Percentiles rank a stretch among this genome's conserved stretches.
Conservation (phyloP, 1,140 invertebrate genomes). For the Onthophagus taurus region DNA sequence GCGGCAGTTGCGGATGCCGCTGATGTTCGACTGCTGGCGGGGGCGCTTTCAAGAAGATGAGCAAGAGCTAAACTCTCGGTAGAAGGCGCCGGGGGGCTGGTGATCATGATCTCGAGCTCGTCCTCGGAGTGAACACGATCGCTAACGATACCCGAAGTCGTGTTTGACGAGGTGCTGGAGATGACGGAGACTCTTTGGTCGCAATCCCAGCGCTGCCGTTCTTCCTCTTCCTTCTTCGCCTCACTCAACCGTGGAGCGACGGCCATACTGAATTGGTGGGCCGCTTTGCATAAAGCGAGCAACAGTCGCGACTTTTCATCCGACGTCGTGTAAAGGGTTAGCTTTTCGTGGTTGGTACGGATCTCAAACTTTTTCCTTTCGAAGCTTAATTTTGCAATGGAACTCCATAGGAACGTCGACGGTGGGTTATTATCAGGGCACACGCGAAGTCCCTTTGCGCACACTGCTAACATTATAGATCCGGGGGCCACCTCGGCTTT, state of each 20-base stretch:
- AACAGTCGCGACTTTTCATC: constrained; percentile 89
- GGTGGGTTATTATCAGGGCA: constrained; percentile 58
- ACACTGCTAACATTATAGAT: constrained; percentile 69
- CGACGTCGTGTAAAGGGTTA: constrained; percentile 79
- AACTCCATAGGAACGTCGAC: constrained; percentile 81
- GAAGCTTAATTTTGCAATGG: constrained; percentile 87
- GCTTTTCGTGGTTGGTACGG: constrained; percentile 74
- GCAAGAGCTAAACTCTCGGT: constrained; percentile 64
- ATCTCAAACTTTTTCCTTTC: constrained; percentile 97
- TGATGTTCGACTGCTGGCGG: constrained; percentile 44
- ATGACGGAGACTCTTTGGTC: constrained; percentile 86
- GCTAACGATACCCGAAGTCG: constrained; percentile 89
- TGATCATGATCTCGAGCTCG: constrained; percentile 77
- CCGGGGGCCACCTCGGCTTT: constrained; percentile 69
- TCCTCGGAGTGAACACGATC: constrained; percentile 89
- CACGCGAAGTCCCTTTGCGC: constrained; percentile 77
- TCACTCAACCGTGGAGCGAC: constrained; percentile 75
- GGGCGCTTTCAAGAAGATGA: constrained; percentile 53
- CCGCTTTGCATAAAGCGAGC: constrained; percentile 77
- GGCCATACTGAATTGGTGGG: constrained; percentile 91
- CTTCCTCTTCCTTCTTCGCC: constrained; percentile 62
- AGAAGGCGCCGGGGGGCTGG: constrained; percentile 60
- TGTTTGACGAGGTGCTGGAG: constrained; percentile 85
- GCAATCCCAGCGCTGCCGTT: constrained; percentile 35
- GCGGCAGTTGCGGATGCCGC: constrained; percentile 39